A percentile compares a stretch with the other conserved stretches of the same genome.
Evolutionary conservation across 1,140 invertebrate species (phyloP).

Genomic region (Aporrectodea caliginosa): DNA sequence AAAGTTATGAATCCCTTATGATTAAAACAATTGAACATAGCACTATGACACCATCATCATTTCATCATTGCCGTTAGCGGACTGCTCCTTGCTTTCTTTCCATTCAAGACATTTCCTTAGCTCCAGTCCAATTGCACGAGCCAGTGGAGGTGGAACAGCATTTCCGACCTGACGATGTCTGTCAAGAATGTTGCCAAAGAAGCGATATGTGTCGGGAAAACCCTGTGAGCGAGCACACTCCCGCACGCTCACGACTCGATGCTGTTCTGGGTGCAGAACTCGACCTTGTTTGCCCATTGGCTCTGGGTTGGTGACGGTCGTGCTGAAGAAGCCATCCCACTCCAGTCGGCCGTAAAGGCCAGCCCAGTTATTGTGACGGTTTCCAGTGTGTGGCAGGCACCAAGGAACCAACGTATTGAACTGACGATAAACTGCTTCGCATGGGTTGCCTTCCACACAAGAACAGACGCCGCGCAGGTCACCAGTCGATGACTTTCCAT

Average conservation of each 20-base stretch:
- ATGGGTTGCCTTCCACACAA: slow-evolving; percentile 65
- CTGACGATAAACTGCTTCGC: slow-evolving; percentile 72
- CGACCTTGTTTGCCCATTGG: slow-evolving; percentile 84
- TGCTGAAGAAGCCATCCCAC: slow-evolving; percentile 79
- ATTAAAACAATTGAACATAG: too few species aligned
- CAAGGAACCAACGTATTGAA: slow-evolving; percentile 83
- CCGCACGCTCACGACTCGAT: slow-evolving; percentile 75
- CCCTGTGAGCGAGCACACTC: slow-evolving; percentile 84
- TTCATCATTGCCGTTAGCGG: too few species aligned
- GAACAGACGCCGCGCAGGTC: slow-evolving; percentile 72
- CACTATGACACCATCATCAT: too few species aligned
- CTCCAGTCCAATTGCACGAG: slow-evolving; percentile 70
- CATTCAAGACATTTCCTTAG: slow-evolving; percentile 49
- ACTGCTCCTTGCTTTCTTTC: slow-evolving; percentile 36
- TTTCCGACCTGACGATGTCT: slow-evolving; percentile 83
- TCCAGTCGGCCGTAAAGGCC: slow-evolving; percentile 71
- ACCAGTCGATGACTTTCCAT: slow-evolving; percentile 62
- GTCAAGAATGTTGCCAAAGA: slow-evolving; percentile 72
- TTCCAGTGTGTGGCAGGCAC: slow-evolving; percentile 83
- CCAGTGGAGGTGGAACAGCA: slow-evolving; percentile 79
- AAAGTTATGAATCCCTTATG: too few species aligned
- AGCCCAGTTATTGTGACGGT: slow-evolving; percentile 81
- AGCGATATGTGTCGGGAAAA: slow-evolving; percentile 74
- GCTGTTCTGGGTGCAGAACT: slow-evolving; percentile 77
- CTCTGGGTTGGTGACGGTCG: slow-evolving; percentile 77